Evolutionary conservation across 2,888 invertebrate genomes (phyloP).

Genomic region (Eretmocerus hayati): DNA sequence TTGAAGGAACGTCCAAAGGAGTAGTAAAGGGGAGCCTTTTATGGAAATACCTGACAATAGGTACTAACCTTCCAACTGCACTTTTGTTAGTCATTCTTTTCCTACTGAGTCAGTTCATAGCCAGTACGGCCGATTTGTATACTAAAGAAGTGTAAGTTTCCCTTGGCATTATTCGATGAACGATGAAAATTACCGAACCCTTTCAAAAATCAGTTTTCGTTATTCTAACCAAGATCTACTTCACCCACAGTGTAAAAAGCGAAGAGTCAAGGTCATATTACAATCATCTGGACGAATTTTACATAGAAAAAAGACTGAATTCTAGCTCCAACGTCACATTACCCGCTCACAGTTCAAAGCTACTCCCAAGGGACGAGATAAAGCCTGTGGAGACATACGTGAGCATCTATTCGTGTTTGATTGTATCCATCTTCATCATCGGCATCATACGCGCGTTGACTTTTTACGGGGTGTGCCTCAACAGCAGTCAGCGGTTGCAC

Average conservation of each 20-base stretch:
- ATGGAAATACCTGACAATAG: slow-evolving; percentile 51
- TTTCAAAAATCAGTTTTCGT: neutral
- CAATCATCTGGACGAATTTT: neutral
- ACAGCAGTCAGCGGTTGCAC: slow-evolving; percentile 68
- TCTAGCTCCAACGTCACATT: neutral
- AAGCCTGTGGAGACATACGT: slow-evolving; percentile 44
- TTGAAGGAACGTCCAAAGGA: slow-evolving; percentile 47
- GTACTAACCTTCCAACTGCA: slow-evolving; percentile 49
- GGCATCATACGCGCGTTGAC: slow-evolving; percentile 47
- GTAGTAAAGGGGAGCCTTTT: slow-evolving; percentile 45
- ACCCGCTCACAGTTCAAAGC: neutral
- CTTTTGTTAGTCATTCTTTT: slow-evolving; percentile 48
- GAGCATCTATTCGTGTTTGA: slow-evolving; percentile 56
- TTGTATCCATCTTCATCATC: slow-evolving; percentile 41
- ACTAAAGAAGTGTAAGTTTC: slow-evolving; percentile 44
- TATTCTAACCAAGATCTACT: no score
- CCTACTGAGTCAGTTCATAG: slow-evolving; percentile 54
- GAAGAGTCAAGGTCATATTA: slow-evolving; percentile 17
- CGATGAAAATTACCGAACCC: neutral
- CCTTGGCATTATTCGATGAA: neutral
- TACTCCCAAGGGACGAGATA: slow-evolving; percentile 6
- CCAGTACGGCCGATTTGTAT: slow-evolving; percentile 63
- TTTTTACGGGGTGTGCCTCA: slow-evolving; percentile 68
- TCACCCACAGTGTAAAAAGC: slow-evolving; percentile 7
- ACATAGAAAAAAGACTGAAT: slow-evolving; percentile 1